A percentile compares a stretch with the other conserved stretches of the same genome.
phyloP scores from a whole-genome alignment of 2,888 invertebrate genomes.

The Lasioglossum lativentre region DNA sequence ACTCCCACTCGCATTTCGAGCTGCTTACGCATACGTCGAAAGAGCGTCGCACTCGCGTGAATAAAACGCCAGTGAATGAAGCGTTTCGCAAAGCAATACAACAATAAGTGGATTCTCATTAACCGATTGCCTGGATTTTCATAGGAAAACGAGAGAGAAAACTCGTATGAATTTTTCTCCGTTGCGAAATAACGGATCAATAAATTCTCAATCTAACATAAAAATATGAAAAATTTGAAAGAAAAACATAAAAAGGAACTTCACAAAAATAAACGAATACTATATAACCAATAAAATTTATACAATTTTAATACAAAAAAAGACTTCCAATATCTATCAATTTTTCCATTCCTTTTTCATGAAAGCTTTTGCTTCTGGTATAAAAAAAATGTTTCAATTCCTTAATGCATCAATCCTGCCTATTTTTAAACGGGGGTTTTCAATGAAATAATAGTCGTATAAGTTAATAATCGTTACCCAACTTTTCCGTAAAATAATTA shows the following conservation, averaged over 20 bases:
- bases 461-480: neutral
- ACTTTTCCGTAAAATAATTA: neutral
- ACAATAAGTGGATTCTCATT: slow-evolving; percentile 28
- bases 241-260: neutral
- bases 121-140: slow-evolving; percentile 4
- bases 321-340: neutral
- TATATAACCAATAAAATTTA: neutral
- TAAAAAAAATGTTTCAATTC: neutral
- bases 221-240: too few species aligned
- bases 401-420: too few species aligned
- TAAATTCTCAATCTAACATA: neutral
- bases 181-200: neutral
- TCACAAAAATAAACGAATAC: neutral
- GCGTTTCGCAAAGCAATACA: slow-evolving; percentile 56
- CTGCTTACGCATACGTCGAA: slow-evolving; percentile 45
- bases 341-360: neutral
- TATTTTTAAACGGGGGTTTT: neutral
- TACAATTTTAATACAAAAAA: too few species aligned
- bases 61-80: slow-evolving; percentile 42
- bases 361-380: neutral
- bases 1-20: slow-evolving; percentile 50
- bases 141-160: neutral
- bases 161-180: neutral
- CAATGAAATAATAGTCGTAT: neutral
- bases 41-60: slow-evolving; percentile 38